These are phyloP conservation scores for Sisyra terminalis DNA, from an alignment of 2,888 invertebrate species.

Conservation along the genomic window DNA sequence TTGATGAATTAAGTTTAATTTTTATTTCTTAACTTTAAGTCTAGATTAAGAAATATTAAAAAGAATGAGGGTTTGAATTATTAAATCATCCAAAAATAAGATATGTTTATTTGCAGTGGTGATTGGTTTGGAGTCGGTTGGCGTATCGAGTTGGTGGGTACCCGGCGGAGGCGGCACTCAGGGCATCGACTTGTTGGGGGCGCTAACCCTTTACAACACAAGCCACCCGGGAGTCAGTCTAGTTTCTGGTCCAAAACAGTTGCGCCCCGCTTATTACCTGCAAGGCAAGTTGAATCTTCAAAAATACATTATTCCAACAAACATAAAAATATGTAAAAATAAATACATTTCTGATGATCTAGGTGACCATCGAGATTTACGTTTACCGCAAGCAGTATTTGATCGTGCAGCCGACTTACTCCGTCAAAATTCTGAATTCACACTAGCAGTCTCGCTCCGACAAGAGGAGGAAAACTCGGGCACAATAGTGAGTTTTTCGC, in stretches of 20 bases:
- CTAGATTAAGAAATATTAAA: too few species aligned
- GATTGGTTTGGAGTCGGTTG: slow-evolving; percentile 31
- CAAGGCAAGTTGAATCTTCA: slow-evolving; percentile 37
- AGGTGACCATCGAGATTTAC: slow-evolving; percentile 60
- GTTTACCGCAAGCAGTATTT: slow-evolving; percentile 50
- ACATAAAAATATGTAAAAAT: not conserved
- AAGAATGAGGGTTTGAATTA: too few species aligned
- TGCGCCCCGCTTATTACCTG: slow-evolving; percentile 54
- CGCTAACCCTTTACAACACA: slow-evolving; percentile 62
- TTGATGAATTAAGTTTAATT: too few species aligned
- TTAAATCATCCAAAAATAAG: not conserved
- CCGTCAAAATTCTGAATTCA: slow-evolving; percentile 60
- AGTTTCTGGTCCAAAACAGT: slow-evolving; percentile 45
- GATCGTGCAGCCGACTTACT: slow-evolving; percentile 50
- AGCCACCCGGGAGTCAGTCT: slow-evolving; percentile 52
- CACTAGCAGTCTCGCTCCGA: slow-evolving; percentile 56
- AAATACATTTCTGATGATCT: slow-evolving; percentile 14
- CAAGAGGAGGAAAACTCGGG: slow-evolving; percentile 72
- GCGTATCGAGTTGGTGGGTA: slow-evolving; percentile 19
- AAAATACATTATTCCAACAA: not conserved
- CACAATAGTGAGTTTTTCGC: slow-evolving; percentile 67
- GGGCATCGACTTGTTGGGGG: slow-evolving; percentile 61
- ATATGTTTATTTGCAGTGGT: slow-evolving; percentile 35
- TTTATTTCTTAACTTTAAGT: too few species aligned
- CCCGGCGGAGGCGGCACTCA: slow-evolving; percentile 15